Conservation (phyloP, 1,140 invertebrate species). For the Hydropsyche tenuis region DNA sequence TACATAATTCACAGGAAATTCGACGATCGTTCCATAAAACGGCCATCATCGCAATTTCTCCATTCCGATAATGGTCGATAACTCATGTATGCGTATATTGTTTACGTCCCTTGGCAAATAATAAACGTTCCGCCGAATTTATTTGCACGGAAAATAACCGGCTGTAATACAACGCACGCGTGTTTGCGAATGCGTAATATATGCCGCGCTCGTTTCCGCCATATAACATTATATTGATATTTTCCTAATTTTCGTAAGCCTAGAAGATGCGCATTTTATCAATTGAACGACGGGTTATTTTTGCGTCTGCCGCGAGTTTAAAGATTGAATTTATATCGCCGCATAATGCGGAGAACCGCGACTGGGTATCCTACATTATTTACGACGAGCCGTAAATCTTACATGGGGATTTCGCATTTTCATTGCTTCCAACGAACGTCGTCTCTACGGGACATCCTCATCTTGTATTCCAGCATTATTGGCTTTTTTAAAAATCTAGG, state of each 20-base stretch:
- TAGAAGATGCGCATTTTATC: no score
- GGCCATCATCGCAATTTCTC: neutral
- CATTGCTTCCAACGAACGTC: neutral
- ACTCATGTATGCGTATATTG: neutral
- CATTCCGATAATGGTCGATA: slow-evolving; percentile 1
- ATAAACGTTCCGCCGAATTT: neutral
- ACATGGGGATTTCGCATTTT: slow-evolving; percentile 15
- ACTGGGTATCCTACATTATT: slow-evolving; percentile 18
- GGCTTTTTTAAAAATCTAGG: neutral
- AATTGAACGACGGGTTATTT: neutral
- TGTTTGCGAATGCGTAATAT: no score
- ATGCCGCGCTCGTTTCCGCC: no score
- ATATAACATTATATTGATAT: no score
- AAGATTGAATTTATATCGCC: slow-evolving; percentile 12
- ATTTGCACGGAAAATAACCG: neutral
- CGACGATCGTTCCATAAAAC: neutral
- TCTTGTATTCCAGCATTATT: slow-evolving; percentile 9
- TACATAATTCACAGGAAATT: no score
- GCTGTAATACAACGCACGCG: no score
- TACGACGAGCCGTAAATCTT: slow-evolving; percentile 17
- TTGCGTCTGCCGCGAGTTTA: neutral
- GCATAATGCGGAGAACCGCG: neutral
- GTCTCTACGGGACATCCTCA: neutral
- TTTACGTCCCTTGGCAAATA: neutral
- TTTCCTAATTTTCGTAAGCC: no score